A percentile compares a stretch with the other conserved stretches of the same genome.
These are phyloP conservation scores for Drosophila tani DNA, from an alignment of 1,140 invertebrate species.

Conservation along the genomic window DNA sequence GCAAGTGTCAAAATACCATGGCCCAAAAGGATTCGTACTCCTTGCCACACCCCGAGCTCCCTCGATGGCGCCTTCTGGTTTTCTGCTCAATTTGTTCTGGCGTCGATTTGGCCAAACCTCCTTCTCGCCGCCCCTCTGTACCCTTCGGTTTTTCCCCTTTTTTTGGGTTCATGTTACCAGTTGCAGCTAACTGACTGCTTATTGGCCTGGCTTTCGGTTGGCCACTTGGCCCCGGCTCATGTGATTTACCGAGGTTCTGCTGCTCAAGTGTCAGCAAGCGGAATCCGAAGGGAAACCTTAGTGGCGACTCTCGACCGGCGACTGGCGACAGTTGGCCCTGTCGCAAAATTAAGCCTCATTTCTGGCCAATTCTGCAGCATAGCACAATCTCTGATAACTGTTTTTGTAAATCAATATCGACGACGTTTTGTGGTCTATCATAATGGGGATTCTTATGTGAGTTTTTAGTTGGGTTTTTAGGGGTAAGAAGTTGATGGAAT, in stretches of 20 bases:
- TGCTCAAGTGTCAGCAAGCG: slow-evolving; percentile 66
- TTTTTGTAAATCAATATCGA: slow-evolving; percentile 58
- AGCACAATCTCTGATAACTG: slow-evolving; percentile 26
- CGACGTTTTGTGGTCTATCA: slow-evolving; percentile 50
- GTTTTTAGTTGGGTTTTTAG: background rate
- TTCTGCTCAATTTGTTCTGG: slow-evolving; percentile 82
- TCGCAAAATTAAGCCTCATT: slow-evolving; percentile 30
- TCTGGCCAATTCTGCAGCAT: slow-evolving; percentile 11
- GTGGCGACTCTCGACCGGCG: slow-evolving; percentile 31
- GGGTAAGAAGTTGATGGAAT: background rate
- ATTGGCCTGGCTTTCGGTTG: slow-evolving; percentile 51
- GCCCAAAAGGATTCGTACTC: slow-evolving; percentile 38
- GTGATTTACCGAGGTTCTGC: slow-evolving; percentile 32
- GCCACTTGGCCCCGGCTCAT: slow-evolving; percentile 30
- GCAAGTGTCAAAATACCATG: slow-evolving; percentile 83
- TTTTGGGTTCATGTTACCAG: slow-evolving; percentile 61
- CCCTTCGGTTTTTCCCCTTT: slow-evolving; percentile 7
- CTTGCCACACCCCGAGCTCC: slow-evolving; percentile 16
- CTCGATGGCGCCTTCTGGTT: slow-evolving; percentile 80
- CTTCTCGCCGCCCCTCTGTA: background rate
- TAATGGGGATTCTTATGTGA: slow-evolving; percentile 8
- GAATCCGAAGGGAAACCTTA: slow-evolving; percentile 58
- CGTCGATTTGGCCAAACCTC: slow-evolving; percentile 50
- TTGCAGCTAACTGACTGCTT: slow-evolving; percentile 70
- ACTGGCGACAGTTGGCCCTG: slow-evolving; percentile 55